These are phyloP conservation scores for Platerodrilus igneus DNA, from an alignment of 2,888 invertebrate species.

Conservation along the genomic window DNA sequence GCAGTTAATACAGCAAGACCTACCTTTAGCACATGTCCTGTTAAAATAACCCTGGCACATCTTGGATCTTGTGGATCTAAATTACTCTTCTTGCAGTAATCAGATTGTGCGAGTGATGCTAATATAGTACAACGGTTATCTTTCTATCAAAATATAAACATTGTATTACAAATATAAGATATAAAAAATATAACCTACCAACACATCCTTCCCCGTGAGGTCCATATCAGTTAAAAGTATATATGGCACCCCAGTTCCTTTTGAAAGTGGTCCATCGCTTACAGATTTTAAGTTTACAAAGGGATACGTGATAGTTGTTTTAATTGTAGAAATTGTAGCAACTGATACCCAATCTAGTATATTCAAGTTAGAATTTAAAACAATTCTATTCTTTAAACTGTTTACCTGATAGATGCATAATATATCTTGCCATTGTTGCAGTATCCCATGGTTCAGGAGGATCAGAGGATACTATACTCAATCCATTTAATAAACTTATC, in stretches of 20 bases:
- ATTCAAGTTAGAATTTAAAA: conserved; percentile 23
- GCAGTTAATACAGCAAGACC: too few relatives aligned
- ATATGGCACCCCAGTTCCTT: conserved; percentile 69
- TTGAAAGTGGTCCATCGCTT: conserved; percentile 62
- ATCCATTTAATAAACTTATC: conserved; percentile 3
- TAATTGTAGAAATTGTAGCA: conserved; percentile 62
- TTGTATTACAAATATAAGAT: conserved; percentile 1
- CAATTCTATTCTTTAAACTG: conserved; percentile 8
- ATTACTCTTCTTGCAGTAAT: conserved; percentile 58
- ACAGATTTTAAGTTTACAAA: conserved; percentile 66
- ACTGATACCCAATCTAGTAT: conserved; percentile 69
- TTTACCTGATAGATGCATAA: conserved; percentile 65
- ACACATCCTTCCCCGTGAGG: conserved; percentile 61
- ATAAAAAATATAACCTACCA: conserved; percentile 49
- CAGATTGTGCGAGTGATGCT: conserved; percentile 63
- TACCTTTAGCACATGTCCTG: conserved; percentile 62
- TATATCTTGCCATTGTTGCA: conserved; percentile 67
- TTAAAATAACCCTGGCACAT: conserved; percentile 67
- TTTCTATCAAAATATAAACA: conserved; percentile 47
- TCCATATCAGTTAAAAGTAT: conserved; percentile 70
- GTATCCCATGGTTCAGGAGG: conserved; percentile 60
- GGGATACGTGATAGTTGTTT: conserved; percentile 59
- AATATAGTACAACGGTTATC: conserved; percentile 63
- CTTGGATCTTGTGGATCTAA: conserved; percentile 74
- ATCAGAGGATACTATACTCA: conserved; percentile 25